These are phyloP conservation scores for Acanthosepion esculentum DNA, from an alignment of 2,888 invertebrate genomes.

Conservation along the genomic window DNA sequence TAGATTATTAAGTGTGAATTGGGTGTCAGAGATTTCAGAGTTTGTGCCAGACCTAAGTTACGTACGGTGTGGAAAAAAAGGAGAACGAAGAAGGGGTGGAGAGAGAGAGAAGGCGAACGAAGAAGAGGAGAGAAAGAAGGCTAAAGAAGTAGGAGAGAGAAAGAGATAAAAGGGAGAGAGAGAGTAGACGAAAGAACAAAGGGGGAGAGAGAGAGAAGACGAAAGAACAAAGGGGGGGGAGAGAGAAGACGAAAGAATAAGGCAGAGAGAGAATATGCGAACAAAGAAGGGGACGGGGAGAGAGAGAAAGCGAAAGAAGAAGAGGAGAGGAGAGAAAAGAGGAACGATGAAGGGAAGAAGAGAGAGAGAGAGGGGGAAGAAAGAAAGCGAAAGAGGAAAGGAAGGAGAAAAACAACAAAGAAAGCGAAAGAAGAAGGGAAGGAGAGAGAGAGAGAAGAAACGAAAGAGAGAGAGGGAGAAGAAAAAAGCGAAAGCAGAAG, in stretches of 20 bases:
- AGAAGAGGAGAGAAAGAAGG: neutral
- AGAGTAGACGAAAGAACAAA: neutral
- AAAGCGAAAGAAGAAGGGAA: neutral
- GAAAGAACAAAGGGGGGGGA: neutral
- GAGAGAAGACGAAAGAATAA: neutral
- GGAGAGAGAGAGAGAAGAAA: too few species aligned
- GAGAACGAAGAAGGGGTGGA: neutral
- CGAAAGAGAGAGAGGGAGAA: too few species aligned
- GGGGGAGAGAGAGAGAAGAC: neutral
- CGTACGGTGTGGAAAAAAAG: neutral
- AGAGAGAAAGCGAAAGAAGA: neutral
- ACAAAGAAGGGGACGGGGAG: too few species aligned
- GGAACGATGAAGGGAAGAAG: too few species aligned
- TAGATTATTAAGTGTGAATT: too few species aligned
- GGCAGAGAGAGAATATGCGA: rapidly evolving
- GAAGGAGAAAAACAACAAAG: neutral
- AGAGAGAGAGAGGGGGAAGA: too few species aligned
- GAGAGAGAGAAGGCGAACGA: neutral
- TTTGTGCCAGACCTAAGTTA: too few species aligned
- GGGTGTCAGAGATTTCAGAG: too few species aligned
- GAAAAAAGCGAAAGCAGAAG: neutral
- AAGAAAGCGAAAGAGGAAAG: neutral
- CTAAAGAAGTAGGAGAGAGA: neutral
- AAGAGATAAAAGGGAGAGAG: neutral
- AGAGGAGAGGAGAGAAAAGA: neutral